Evolutionary conservation across 1,140 invertebrate genomes (phyloP).

Genomic region (Atta texana): DNA sequence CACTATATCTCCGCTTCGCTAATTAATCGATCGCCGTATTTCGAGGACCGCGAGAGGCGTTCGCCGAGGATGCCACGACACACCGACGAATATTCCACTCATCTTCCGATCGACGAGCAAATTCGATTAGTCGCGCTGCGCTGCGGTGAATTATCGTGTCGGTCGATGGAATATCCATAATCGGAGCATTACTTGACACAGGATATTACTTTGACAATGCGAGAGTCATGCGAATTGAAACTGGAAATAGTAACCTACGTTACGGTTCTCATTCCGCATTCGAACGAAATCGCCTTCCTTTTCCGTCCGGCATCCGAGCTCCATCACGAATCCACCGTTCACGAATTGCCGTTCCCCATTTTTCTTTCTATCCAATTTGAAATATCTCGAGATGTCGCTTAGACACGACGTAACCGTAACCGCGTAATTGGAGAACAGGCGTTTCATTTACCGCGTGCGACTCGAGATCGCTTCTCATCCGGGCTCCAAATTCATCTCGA

Average conservation of each 20-base stretch:
- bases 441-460: background rate
- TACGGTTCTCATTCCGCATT: conserved; percentile 27
- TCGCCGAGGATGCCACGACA: background rate
- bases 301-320: background rate
- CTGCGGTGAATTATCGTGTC: too few species aligned
- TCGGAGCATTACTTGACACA: conserved; percentile 18
- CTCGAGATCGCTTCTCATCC: background rate
- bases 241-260: conserved; percentile 26
- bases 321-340: background rate
- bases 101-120: background rate
- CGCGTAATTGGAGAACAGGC: background rate
- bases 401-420: background rate
- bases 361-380: background rate
- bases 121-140: background rate
- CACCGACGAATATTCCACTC: background rate
- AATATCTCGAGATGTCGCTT: background rate
- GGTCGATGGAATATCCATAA: conserved; percentile 21
- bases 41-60: background rate
- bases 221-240: conserved; percentile 35
- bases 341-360: background rate
- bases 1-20: background rate
- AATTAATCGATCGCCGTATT: conserved; percentile 13
- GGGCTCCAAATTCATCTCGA: background rate
- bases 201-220: conserved; percentile 48
- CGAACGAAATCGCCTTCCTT: background rate